Evolutionary conservation across 2,888 invertebrate genomes (phyloP), one percentile per base, ranked within the genome.

Genomic region (Thumatha senex): DNA sequence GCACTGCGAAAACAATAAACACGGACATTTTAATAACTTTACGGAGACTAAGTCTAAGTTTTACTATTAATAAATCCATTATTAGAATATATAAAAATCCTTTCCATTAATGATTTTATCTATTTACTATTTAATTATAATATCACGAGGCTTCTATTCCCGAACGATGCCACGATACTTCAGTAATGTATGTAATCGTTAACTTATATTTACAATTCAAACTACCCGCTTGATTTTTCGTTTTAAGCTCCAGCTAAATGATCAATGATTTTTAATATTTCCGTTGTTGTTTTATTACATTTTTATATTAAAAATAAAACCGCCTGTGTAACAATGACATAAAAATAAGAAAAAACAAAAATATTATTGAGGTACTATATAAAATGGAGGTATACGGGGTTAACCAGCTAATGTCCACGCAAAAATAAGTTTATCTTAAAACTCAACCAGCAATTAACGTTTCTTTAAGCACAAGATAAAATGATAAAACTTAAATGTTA

Each of bases 61-160:
- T 89, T 74, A 85, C 89, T 89, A 91, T 80, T 74, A 82, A 88
- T 89, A 85, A 86, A 89, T 87, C 86, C 85, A 88, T 89, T 86
- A 89, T 85, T 88, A 87, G 89, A 90, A 90, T 90, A 91, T 90
- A 90, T 90, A 90, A 89, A 90, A 91, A 89, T 88, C 87, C 76
- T 87, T 86, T 89, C 87, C 86, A 80, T 86, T 89, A 89, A 88
- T 89, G 89, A 87, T 90, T 89, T 89, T 81, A 87, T 87, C 86
- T 89, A 90, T 89, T 87, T 80, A 81, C 86, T 90, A 89, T 87
- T 84, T 88, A 86, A 79, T 88, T 89, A 85, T 88, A 89, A 90
- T 91, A 91, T 91, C 91, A 91, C 91, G 91, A 87, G 90, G 91
- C 89, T 66, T 82, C 77, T 77, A 80, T 81, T 82, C 81, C 81